Evolutionary conservation across 2,888 invertebrate species (phyloP), one percentile per base, ranked within the genome.

Genomic region (Eueremaeus valkanovi): DNA sequence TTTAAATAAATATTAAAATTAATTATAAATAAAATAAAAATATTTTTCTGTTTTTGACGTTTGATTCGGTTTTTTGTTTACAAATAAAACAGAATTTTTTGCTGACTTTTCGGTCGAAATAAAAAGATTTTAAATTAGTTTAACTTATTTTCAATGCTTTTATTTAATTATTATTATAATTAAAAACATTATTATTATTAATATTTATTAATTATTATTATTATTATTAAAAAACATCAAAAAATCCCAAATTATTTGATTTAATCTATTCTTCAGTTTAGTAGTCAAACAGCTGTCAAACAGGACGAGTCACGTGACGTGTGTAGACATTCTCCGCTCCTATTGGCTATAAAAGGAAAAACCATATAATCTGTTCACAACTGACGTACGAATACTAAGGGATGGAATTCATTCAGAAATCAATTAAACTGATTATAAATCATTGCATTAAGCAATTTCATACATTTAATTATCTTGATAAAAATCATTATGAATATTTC

Each of bases 211-310:
- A 21, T 55, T 55, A 9, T 6, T 55, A 24, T 24, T 13, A 6
- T 55, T 55, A 18, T 3, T 55, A 24, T 27, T 27, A 55, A 49
- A 49, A n/a, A 49, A 49, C 5, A 49, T 18, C n/a, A 8, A 49
- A 49, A 49, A 49, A 11, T 49, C 5, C 3, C 5, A 9, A n/a
- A 6, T 49, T n/a, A 11, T 49, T 49, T 16, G n/a, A 3, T 18
- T 49, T n/a, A n/a, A 18, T n/a, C 5, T 3, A 49, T 5, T n/a
- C 3, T 49, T 11, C 49, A 49, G 49, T 49, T 16, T 9, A 36
- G 16, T 18, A 45, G 13, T 18, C 24, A 61, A 61, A 61, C 58
- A 61, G 58, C 58, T 61, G 58, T 61, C 58, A 61, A 61, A 61
- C 16, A 29, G 24, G 3, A 55, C 1, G 8, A 8, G 58, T 61